These are phyloP conservation scores for Eonycteris spelaea DNA, from an alignment of 2,113 vertebrate species.

Conservation along the genomic window DNA sequence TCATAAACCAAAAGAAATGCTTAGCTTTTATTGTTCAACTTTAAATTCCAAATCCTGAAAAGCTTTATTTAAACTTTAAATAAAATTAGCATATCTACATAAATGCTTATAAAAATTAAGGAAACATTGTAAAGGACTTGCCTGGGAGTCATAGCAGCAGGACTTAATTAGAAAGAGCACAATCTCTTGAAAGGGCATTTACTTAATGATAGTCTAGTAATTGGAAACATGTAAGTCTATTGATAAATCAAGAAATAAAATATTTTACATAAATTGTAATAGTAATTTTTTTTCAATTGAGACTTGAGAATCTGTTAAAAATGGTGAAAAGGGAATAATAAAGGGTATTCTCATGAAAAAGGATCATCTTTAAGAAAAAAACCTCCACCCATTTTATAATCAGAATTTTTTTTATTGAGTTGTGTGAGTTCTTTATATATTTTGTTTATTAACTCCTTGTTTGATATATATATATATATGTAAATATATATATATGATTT, in stretches of 20 bases:
- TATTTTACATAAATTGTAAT: neutral
- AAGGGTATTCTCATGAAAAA: neutral
- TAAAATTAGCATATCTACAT: neutral
- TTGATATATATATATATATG: neutral
- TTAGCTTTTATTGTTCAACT: constrained; percentile 19
- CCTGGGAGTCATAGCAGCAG: neutral
- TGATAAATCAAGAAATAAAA: neutral
- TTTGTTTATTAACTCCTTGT: neutral
- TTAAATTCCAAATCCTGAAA: constrained; percentile 18
- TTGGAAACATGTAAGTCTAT: neutral
- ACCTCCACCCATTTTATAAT: neutral
- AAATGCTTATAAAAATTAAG: neutral
- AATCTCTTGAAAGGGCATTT: neutral
- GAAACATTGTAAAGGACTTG: neutral
- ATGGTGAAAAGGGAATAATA: neutral
- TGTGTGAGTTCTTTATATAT: neutral
- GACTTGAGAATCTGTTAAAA: neutral
- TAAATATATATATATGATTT: neutral
- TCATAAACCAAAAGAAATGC: neutral
- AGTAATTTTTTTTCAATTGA: neutral
- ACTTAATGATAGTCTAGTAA: neutral
- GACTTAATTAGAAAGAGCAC: neutral
- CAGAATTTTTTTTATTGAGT: neutral
- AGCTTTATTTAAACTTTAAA: constrained; percentile 15
- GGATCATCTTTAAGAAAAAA: neutral